Evolutionary conservation across 2,797 vertebrate species (phyloP), one percentile per base, ranked within the genome.

Genomic region (Neosilurus mollespiculum): DNA sequence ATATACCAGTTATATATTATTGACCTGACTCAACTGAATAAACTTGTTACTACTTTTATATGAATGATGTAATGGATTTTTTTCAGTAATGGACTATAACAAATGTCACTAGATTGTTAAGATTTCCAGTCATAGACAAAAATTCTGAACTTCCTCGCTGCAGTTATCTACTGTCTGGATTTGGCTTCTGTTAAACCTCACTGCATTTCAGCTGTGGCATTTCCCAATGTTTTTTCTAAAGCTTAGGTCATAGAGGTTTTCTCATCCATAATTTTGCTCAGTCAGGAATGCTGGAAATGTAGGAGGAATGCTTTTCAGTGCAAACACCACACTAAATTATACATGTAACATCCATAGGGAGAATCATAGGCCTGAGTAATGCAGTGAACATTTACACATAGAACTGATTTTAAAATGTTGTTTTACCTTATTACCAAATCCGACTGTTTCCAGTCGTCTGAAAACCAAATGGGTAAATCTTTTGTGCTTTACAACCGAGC

Each of bases 221-320:
- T 80, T 73, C 80, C 67, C 78, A 83, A 61, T 53, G 70, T 77
- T 79, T 84, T 84, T 82, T 80, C 56, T 71, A 81, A 78, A 61
- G 81, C 58, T 87, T 71, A 83, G 72, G 49, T 86, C 83, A 83
- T 53, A 49, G 70, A 86, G 84, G 79, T 84, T 88, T 88, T 80
- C 85, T 80, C 77, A 79, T 66, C 85, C 58, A 49, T 83, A 81
- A 86, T 79, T 83, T 87, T 59, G 78, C 75, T 65, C 83, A 81
- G 80, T 82, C 80, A 72, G 73, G 81, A 86, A 89, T 87, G 81
- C 65, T 79, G 73, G 49, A 80, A 83, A 87, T 81, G 75, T 86
- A 75, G 53, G 59, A 80, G 82, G 70, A 43, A 79, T 61, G 61
- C 43, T 82, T 58, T 80, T 54, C 15, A 34, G 3, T 56, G 51